phyloP scores from a whole-genome alignment of 2,888 invertebrate species.

The Hetaerina titia region DNA sequence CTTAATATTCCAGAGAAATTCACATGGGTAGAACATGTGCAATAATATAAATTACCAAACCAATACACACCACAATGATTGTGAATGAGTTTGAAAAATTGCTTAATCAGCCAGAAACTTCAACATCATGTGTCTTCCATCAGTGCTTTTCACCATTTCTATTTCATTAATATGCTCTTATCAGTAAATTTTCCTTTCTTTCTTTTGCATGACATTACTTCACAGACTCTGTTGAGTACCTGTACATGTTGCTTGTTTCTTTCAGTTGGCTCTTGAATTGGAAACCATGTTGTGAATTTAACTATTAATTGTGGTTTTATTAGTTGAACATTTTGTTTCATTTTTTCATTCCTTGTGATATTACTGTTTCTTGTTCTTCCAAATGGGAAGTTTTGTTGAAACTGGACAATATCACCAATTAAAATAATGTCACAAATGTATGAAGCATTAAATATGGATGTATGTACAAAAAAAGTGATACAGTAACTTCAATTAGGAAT shows the following conservation, averaged over 20 bases:
- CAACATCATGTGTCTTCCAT: too few relatives aligned
- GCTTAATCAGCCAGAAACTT: too few relatives aligned
- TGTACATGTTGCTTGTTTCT: background rate
- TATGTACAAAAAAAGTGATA: background rate
- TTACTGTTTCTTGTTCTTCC: background rate
- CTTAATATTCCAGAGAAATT: too few relatives aligned
- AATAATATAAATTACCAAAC: too few relatives aligned
- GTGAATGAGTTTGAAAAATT: too few relatives aligned
- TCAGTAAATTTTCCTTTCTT: background rate
- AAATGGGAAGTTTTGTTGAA: background rate
- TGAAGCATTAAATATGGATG: background rate
- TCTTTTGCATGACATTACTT: background rate
- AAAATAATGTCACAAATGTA: too few relatives aligned
- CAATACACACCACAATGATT: too few relatives aligned
- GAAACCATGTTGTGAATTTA: background rate
- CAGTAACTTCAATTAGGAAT: background rate
- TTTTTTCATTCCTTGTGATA: background rate
- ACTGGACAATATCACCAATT: too few relatives aligned
- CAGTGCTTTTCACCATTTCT: too few relatives aligned
- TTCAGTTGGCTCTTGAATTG: background rate
- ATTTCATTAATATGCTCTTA: background rate
- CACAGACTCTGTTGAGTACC: background rate
- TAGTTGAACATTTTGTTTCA: background rate
- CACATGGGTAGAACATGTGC: too few relatives aligned
- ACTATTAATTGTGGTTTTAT: background rate